Base-by-base conservation (phyloP, 2,888 invertebrate species). In the Junonia oenone region DNA sequence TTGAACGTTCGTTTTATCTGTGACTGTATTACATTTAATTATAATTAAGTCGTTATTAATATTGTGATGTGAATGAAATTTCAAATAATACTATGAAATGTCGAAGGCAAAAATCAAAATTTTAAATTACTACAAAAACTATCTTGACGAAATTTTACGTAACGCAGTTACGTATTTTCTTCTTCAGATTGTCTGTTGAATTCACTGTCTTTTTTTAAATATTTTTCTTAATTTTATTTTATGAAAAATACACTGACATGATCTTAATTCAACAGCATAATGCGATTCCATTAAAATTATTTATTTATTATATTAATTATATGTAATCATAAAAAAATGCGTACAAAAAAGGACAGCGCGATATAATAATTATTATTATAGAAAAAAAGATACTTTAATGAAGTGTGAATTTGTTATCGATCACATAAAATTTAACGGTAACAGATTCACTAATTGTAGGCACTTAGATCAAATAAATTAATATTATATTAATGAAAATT, bases 401-500 rank as follows among this genome's bases (percentile, higher is more conserved):
- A 43, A 14, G 8, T 26, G 26, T 43, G 43, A 43, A 43, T 43
- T 43, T 43, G 43, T 22, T 43, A 26, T 19, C 43, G 13, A 13
- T 17, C 37, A 6, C 27, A 15, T 45, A 14, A 45, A 2, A 40
- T 47, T 45, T 35, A 54, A 58, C 55, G 55, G 49, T 57, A 64
- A 58, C 55, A 63, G 59, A 62, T 64, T 63, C 55, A 48, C 48
- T 55, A 59, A 69, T 70, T 65, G 72, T 70, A 72, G 71, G 68
- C 72, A 70, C 74, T 72, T 82, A 85, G 87, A 87, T 87, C 87
- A 87, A 87, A 87, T 83, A 77, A 76, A 76, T 78, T 75, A 59
- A 56, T 56, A 43, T 40, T 66, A 68, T 68, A 68, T 63, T 19
- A n/a, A 29, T 55, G n/a, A 69, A 67, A 70, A 64, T 74, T 78